phyloP scores from a whole-genome alignment of 2,797 vertebrate genomes.

The Acestrorhynchus altus region DNA sequence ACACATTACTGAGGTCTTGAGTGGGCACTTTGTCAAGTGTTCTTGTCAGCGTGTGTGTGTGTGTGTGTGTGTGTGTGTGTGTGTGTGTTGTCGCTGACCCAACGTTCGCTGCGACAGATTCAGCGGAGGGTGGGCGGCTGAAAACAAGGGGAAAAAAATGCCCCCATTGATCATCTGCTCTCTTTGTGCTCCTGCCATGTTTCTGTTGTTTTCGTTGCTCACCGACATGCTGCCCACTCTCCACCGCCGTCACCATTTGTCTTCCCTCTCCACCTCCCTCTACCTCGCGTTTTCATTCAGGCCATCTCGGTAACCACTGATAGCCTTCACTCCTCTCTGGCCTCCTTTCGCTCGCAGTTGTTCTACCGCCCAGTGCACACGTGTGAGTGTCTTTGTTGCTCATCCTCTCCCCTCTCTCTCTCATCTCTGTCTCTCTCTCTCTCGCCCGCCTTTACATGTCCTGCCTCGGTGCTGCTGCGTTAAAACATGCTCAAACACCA shows the following conservation, averaged over 20 bases:
- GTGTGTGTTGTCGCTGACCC: constrained; percentile 26
- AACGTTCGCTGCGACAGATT: constrained; percentile 30
- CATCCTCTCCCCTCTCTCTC: constrained; percentile 50
- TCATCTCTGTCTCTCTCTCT: constrained; percentile 21
- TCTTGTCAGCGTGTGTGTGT: constrained; percentile 18
- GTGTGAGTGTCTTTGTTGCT: not conserved
- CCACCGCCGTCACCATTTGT: constrained; percentile 67
- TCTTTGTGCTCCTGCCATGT: constrained; percentile 54
- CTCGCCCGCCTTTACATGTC: constrained; percentile 28
- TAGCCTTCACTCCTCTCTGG: constrained; percentile 21
- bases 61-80: constrained; percentile 42
- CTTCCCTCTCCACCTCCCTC: constrained; percentile 14
- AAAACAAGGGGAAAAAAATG: constrained; percentile 35
- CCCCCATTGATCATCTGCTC: constrained; percentile 76
- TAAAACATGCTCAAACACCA: not conserved
- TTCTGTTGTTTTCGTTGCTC: constrained; percentile 66
- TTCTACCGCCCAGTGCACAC: not conserved
- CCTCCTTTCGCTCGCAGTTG: constrained; percentile 15
- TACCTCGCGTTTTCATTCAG: constrained; percentile 41
- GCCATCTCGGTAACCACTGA: constrained; percentile 13
- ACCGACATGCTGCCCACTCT: constrained; percentile 65
- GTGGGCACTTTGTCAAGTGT: constrained; percentile 44
- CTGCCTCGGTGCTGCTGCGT: no score
- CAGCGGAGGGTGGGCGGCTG: constrained; percentile 33
- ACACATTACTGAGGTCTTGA: constrained; percentile 21